These are phyloP conservation scores for Brachystomella parvula DNA, from an alignment of 1,140 invertebrate species.

Conservation along the genomic window DNA sequence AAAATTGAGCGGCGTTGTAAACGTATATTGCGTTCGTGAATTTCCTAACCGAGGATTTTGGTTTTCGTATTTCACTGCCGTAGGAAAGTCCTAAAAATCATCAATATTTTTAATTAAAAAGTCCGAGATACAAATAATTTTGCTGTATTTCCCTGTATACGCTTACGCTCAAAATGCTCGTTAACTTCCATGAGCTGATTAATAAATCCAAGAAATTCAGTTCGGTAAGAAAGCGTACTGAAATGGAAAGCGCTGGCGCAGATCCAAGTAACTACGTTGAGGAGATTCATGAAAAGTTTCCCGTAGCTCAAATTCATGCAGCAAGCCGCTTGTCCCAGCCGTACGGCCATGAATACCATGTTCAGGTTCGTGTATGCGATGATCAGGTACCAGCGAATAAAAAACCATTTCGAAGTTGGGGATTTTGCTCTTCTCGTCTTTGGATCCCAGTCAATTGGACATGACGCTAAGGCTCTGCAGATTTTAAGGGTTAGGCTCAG, in stretches of 20 bases:
- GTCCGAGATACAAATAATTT: background rate
- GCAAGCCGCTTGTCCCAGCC: background rate
- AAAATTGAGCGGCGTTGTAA: background rate
- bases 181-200: background rate
- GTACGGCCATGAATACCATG: conserved; percentile 1
- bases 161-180: conserved; percentile 3
- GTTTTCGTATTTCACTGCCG: background rate
- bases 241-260: background rate
- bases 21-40: background rate
- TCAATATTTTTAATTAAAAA: background rate
- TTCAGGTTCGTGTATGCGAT: background rate
- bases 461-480: background rate
- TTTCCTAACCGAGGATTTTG: background rate
- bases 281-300: background rate
- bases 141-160: background rate
- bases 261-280: background rate
- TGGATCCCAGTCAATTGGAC: background rate
- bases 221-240: background rate
- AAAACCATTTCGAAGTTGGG: background rate
- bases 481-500: background rate
- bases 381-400: background rate
- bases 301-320: conserved; percentile 5
- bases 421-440: background rate
- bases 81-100: background rate
- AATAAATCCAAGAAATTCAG: background rate